A percentile compares a stretch with the other conserved stretches of the same genome.
Conservation (phyloP, 2,888 invertebrate genomes). For the Megastigmus dorsalis region DNA sequence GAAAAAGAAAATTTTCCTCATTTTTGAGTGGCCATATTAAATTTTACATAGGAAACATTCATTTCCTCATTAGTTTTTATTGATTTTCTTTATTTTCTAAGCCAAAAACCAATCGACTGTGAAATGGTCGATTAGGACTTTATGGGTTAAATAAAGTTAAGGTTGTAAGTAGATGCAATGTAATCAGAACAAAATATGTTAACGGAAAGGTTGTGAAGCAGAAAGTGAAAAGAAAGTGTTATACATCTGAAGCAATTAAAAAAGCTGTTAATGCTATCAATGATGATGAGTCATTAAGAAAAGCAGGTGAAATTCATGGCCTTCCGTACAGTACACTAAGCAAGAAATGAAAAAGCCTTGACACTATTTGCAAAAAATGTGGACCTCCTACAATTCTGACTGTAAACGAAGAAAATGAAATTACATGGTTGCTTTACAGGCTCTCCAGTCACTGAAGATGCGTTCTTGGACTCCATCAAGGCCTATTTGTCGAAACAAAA, state of each 20-base stretch:
- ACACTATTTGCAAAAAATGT: neutral
- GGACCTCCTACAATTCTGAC: neutral
- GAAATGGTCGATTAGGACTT: no score
- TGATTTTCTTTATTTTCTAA: no score
- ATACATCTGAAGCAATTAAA: neutral
- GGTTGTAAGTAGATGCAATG: neutral
- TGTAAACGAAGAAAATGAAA: neutral
- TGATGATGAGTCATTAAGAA: neutral
- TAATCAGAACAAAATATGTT: neutral
- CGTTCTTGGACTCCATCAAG: neutral
- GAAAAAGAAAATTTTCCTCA: no score
- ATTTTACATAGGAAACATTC: no score
- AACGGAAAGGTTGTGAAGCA: neutral
- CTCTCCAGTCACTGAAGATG: neutral
- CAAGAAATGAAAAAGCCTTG: neutral
- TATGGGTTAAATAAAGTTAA: no score
- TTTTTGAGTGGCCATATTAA: no score
- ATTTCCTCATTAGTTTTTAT: no score
- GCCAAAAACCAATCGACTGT: no score
- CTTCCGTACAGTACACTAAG: neutral
- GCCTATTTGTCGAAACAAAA: neutral
- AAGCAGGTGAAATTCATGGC: neutral
- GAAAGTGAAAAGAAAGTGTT: conserved; percentile 1
- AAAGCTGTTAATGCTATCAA: neutral
- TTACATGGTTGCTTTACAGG: neutral